Percentiles rank a stretch among this genome's conserved stretches.
These are phyloP conservation scores for Drosophila mimica DNA, from an alignment of 2,888 invertebrate species.

Conservation along the genomic window DNA sequence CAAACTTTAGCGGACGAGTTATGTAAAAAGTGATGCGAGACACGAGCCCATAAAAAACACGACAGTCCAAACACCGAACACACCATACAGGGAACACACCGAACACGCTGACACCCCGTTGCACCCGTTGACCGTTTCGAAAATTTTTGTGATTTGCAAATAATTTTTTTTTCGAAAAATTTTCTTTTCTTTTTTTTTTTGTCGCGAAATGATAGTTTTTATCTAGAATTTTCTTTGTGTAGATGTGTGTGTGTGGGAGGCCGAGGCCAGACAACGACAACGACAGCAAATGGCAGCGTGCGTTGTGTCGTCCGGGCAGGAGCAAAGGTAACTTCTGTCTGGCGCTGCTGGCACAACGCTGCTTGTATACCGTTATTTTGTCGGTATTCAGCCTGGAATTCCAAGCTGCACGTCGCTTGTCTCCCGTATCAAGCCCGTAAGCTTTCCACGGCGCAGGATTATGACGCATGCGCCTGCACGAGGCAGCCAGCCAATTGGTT, in stretches of 20 bases:
- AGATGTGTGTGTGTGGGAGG: slow-evolving; percentile 52
- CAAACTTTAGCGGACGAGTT: slow-evolving; percentile 12
- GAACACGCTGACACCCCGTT: slow-evolving; percentile 34
- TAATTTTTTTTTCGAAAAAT: slow-evolving; percentile 20
- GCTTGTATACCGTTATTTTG: slow-evolving; percentile 69
- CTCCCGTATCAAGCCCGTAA: slow-evolving; percentile 9
- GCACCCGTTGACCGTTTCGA: slow-evolving; percentile 19
- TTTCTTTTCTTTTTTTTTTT: background rate
- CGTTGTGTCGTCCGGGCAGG: slow-evolving; percentile 85
- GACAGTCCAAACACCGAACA: slow-evolving; percentile 25
- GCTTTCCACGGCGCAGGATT: slow-evolving; percentile 69
- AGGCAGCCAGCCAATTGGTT: slow-evolving; percentile 70
- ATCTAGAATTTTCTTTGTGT: slow-evolving; percentile 12
- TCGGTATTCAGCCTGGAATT: slow-evolving; percentile 80
- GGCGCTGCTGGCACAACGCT: slow-evolving; percentile 66
- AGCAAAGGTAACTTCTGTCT: slow-evolving; percentile 86
- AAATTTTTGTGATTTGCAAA: slow-evolving; percentile 4
- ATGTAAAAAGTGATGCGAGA: slow-evolving; percentile 45
- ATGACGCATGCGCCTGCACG: slow-evolving; percentile 64
- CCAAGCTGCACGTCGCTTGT: slow-evolving; percentile 42
- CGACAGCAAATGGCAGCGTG: slow-evolving; percentile 81
- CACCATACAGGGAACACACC: slow-evolving; percentile 10
- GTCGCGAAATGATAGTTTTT: slow-evolving; percentile 18
- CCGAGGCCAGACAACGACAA: slow-evolving; percentile 79
- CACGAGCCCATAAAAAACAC: slow-evolving; percentile 9